These are phyloP conservation scores for Tragelaphus oryx DNA, from an alignment of 2,797 vertebrate species.

Conservation along the genomic window DNA sequence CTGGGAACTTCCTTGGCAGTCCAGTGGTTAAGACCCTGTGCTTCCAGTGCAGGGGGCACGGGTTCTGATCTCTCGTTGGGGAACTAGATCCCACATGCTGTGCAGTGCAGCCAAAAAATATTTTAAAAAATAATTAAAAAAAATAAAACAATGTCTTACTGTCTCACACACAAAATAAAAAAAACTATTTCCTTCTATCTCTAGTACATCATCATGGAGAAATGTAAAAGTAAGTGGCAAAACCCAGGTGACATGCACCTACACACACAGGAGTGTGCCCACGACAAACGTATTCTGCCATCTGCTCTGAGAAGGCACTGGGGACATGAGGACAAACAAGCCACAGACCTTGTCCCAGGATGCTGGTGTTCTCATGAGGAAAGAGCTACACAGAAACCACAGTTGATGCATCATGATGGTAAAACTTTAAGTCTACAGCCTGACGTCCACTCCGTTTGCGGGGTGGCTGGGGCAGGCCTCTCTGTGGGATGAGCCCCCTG, in stretches of 20 bases:
- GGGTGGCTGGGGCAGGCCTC: no score
- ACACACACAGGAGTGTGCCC: no score
- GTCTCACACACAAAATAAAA: not conserved
- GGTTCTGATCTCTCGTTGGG: not conserved
- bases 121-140: not conserved
- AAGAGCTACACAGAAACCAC: not conserved
- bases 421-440: not conserved
- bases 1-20: not conserved
- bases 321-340: not conserved
- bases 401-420: not conserved
- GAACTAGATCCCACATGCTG: not conserved
- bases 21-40: not conserved
- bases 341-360: not conserved
- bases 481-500: not conserved
- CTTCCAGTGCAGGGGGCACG: not conserved
- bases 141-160: not conserved
- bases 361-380: not conserved
- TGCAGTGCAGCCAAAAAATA: not conserved
- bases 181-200: not conserved
- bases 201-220: not conserved
- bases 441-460: not conserved
- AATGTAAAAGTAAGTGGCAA: not conserved
- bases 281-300: accelerated
- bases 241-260: not conserved
- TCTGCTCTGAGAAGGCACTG: no score